A percentile compares a stretch with the other conserved stretches of the same genome.
These are phyloP conservation scores for Momotus momota DNA, from an alignment of 2,797 vertebrate genomes.

Conservation along the genomic window DNA sequence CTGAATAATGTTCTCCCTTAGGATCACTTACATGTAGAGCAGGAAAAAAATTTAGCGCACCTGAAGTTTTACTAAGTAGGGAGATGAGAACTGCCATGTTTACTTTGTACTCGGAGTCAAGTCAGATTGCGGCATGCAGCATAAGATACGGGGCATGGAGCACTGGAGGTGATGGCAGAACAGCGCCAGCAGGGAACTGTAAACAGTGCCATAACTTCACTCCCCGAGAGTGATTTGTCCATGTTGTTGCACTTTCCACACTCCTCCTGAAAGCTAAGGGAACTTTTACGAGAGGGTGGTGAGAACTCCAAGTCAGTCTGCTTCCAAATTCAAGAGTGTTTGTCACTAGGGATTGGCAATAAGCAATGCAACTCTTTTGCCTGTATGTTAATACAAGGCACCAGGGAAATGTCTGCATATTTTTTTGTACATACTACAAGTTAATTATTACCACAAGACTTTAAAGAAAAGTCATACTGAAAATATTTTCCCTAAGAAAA, in stretches of 20 bases:
- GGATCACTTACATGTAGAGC: background rate
- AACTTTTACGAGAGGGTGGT: background rate
- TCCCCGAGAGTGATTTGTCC: conserved; percentile 2
- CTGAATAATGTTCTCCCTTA: conserved; percentile 1
- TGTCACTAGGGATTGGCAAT: conserved; percentile 31
- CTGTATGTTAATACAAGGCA: conserved; percentile 53
- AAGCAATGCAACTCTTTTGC: conserved; percentile 22
- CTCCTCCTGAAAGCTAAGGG: background rate
- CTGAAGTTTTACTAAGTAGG: conserved; percentile 35
- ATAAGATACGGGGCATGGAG: background rate
- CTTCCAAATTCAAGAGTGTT: conserved; percentile 25
- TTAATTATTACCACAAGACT: conserved; percentile 66
- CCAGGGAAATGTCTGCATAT: conserved; percentile 21
- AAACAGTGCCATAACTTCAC: background rate
- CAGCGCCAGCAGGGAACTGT: background rate
- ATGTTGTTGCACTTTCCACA: background rate
- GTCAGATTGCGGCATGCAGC: rapidly evolving
- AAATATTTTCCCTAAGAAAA: conserved; percentile 64
- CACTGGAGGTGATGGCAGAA: background rate
- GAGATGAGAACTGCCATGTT: background rate
- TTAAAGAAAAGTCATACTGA: conserved; percentile 41
- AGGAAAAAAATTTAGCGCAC: conserved; percentile 19
- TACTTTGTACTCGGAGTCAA: background rate
- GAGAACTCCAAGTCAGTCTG: conserved; percentile 1
- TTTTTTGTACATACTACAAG: background rate